phyloP scores from a whole-genome alignment of 2,113 vertebrate species.

The Asarcornis scutulata region DNA sequence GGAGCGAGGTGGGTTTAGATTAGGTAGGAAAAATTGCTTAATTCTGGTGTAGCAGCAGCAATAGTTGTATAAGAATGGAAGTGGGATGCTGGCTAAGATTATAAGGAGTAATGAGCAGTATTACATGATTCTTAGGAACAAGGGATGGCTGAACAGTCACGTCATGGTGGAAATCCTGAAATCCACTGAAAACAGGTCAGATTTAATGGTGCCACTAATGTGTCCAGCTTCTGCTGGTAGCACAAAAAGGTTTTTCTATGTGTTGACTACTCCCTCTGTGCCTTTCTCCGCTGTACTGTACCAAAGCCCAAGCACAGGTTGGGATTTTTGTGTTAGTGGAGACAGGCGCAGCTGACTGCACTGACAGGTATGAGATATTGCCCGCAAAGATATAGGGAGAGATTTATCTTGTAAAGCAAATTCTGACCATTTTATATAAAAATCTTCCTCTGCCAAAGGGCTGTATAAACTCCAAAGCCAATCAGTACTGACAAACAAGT shows the following conservation, averaged over 20 bases:
- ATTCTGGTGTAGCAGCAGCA: background rate
- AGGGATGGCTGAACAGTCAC: background rate
- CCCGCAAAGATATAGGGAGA: background rate
- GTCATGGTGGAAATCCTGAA: background rate
- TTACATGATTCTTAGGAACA: background rate
- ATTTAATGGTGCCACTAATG: background rate
- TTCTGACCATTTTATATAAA: background rate
- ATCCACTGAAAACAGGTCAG: background rate
- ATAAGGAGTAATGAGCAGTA: background rate
- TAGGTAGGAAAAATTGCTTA: background rate
- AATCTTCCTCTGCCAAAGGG: background rate
- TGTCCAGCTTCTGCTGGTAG: conserved; percentile 13
- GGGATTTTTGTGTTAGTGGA: background rate
- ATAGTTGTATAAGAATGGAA: background rate
- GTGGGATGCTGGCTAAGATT: background rate
- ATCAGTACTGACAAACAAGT: conserved; percentile 39
- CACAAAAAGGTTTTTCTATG: background rate
- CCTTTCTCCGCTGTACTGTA: background rate
- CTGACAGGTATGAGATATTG: background rate
- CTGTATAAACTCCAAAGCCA: background rate
- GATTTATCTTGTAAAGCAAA: background rate
- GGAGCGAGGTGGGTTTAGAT: background rate
- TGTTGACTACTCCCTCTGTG: background rate
- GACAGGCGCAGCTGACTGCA: background rate
- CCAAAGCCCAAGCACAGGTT: background rate